phyloP scores from a whole-genome alignment of 2,797 vertebrate genomes.

The Sebastes glaucus region DNA sequence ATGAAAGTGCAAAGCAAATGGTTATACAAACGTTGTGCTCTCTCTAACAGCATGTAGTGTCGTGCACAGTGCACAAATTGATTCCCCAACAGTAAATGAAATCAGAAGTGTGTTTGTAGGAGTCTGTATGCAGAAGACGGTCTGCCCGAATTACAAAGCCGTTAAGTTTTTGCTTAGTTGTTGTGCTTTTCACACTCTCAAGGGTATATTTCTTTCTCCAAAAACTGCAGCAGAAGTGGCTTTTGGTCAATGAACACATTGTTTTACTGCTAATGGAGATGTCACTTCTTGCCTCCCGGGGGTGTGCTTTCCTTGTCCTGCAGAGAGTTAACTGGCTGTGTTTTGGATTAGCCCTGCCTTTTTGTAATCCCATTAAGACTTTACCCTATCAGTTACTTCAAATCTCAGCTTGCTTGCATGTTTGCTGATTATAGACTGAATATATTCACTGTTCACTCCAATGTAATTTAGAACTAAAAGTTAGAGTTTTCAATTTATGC shows the following conservation, averaged over 20 bases:
- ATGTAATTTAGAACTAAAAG: not conserved
- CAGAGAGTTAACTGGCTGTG: slow-evolving; percentile 36
- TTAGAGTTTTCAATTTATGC: not conserved
- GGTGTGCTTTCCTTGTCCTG: slow-evolving; percentile 41
- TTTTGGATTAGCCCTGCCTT: slow-evolving; percentile 52
- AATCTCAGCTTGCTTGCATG: slow-evolving; percentile 24
- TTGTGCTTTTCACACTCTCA: not conserved
- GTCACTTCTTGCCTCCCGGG: not conserved
- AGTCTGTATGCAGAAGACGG: not conserved
- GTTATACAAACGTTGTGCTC: not conserved
- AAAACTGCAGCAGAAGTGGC: not conserved
- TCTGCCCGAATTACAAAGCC: not conserved
- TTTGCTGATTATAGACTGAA: not conserved
- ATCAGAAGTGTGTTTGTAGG: not conserved
- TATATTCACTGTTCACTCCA: not conserved
- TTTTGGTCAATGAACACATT: slow-evolving; percentile 6
- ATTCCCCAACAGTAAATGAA: not conserved
- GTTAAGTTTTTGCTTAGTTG: not conserved
- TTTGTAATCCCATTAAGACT: slow-evolving; percentile 61
- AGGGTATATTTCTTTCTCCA: not conserved
- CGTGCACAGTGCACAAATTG: not conserved
- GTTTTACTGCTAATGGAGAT: slow-evolving; percentile 7
- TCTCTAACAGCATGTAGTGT: not conserved
- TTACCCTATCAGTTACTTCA: slow-evolving; percentile 51
- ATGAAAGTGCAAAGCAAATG: not conserved